phyloP scores from a whole-genome alignment of 2,888 invertebrate species.

The Odontocerum albicorne region DNA sequence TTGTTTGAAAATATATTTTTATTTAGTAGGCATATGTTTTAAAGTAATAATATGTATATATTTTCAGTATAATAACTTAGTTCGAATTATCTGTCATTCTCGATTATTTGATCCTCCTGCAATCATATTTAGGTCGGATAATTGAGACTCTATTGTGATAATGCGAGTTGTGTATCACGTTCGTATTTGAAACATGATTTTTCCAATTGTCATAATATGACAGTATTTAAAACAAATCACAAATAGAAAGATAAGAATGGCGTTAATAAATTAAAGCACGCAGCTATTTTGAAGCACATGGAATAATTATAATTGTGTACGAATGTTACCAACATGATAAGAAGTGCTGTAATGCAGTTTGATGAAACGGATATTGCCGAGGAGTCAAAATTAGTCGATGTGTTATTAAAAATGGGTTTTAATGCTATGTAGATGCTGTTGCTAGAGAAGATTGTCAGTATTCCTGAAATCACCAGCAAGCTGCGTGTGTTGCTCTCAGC shows the following conservation, averaged over 20 bases:
- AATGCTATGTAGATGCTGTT: slow-evolving; percentile 49
- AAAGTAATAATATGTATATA: too few relatives aligned
- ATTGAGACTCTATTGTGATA: too few relatives aligned
- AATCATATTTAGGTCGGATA: too few relatives aligned
- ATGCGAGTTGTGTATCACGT: too few relatives aligned
- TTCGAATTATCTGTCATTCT: too few relatives aligned
- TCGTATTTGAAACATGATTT: too few relatives aligned
- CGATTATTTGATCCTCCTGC: too few relatives aligned
- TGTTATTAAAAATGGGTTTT: slow-evolving; percentile 50
- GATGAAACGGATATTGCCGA: slow-evolving; percentile 52
- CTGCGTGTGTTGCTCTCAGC: slow-evolving; percentile 46
- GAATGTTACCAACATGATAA: slow-evolving; percentile 47
- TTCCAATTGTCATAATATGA: background rate
- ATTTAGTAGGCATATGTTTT: too few relatives aligned
- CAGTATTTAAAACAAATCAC: background rate
- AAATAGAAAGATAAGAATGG: slow-evolving; percentile 16
- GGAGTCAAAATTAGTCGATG: slow-evolving; percentile 52
- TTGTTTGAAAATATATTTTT: too few relatives aligned
- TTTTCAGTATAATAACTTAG: too few relatives aligned
- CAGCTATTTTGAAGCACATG: slow-evolving; percentile 50
- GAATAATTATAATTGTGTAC: slow-evolving; percentile 47
- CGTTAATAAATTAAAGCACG: slow-evolving; percentile 43
- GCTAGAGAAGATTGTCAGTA: slow-evolving; percentile 50
- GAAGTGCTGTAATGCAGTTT: slow-evolving; percentile 47
- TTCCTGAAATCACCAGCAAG: slow-evolving; percentile 51